phyloP scores from a whole-genome alignment of 2,113 vertebrate genomes.

The Bucco capensis region DNA sequence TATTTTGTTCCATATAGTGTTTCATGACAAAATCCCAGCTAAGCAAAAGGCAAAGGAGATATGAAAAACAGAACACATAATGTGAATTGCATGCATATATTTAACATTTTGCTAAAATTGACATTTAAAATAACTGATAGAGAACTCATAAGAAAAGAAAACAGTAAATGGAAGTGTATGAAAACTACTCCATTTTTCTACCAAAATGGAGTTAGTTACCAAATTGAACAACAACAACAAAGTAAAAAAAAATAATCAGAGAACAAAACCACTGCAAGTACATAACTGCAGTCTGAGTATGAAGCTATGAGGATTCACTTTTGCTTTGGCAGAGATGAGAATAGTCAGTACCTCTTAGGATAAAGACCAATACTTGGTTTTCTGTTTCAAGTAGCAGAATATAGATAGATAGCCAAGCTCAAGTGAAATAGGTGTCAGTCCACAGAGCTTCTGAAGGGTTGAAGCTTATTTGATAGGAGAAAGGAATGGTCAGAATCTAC shows the following conservation, averaged over 20 bases:
- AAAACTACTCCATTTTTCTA: background rate
- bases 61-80: background rate
- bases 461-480: background rate
- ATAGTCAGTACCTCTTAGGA: background rate
- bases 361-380: background rate
- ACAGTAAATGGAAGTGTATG: background rate
- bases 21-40: background rate
- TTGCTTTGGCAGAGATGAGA: background rate
- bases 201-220: background rate
- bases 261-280: background rate
- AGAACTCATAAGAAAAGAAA: background rate
- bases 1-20: background rate
- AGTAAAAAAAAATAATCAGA: background rate
- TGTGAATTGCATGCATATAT: background rate
- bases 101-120: constrained; percentile 3
- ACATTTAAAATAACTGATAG: background rate
- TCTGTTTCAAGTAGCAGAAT: background rate
- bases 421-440: background rate
- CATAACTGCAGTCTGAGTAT: background rate
- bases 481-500: background rate
- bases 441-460: background rate
- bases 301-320: background rate
- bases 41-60: background rate
- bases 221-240: background rate
- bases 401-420: background rate